Percentiles rank a stretch among this genome's conserved stretches.
Conservation (phyloP, 2,888 invertebrate species). For the Seira sanloemensis region DNA sequence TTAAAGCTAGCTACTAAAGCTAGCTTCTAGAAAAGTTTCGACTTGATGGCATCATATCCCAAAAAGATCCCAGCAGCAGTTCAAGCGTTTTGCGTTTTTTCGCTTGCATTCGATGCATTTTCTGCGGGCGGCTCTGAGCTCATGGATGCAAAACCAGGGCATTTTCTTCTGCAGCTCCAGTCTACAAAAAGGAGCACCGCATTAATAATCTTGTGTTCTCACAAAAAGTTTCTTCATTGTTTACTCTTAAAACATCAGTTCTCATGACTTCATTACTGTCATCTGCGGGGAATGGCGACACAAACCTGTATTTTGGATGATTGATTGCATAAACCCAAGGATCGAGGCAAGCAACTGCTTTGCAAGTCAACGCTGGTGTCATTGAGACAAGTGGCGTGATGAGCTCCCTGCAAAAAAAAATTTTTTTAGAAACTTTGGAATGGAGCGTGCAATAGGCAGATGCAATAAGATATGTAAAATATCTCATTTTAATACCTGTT, state of each 20-base stretch:
- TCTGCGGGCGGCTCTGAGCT: slow-evolving; percentile 75
- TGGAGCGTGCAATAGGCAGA: no score
- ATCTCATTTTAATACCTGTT: slow-evolving; percentile 78
- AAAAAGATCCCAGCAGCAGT: neutral
- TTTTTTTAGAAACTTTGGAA: no score
- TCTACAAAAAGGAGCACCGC: no score
- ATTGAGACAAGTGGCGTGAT: slow-evolving; percentile 81
- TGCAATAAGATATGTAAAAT: no score
- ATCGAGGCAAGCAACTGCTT: slow-evolving; percentile 92
- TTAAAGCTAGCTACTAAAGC: no score
- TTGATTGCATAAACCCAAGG: slow-evolving; percentile 94
- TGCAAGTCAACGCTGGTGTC: slow-evolving; percentile 91
- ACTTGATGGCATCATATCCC: no score
- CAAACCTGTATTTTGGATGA: slow-evolving; percentile 89
- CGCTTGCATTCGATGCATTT: slow-evolving; percentile 60
- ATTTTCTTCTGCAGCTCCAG: slow-evolving; percentile 87
- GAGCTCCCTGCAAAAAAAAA: slow-evolving; percentile 76
- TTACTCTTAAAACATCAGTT: no score
- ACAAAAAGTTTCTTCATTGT: neutral
- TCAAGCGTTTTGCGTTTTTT: slow-evolving; percentile 54
- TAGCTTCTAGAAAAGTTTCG: no score
- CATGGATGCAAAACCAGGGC: slow-evolving; percentile 82
- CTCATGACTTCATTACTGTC: no score
- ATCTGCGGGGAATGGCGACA: neutral
- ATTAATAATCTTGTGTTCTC: neutral